Percentiles rank a stretch among this genome's conserved stretches.
phyloP scores from a whole-genome alignment of 1,140 invertebrate genomes.

The Drosophila saltans region DNA sequence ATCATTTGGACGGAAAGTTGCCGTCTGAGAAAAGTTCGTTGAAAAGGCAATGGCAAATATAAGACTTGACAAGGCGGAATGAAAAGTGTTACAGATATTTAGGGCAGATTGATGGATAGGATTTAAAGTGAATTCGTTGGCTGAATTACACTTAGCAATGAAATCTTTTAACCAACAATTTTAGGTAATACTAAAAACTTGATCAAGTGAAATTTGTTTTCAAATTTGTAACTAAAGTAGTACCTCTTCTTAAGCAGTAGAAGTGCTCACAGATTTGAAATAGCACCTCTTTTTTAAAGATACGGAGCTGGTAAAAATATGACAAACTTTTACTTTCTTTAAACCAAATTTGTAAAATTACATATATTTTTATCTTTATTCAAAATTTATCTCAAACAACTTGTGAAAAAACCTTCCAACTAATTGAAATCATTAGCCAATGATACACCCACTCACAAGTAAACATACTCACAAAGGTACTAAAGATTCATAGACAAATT shows the following conservation, averaged over 20 bases:
- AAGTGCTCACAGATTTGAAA: too few species aligned
- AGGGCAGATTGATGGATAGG: constrained; percentile 22
- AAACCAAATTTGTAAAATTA: too few species aligned
- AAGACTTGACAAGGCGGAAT: constrained; percentile 23
- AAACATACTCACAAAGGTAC: constrained; percentile 6
- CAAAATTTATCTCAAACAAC: background rate
- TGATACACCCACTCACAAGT: constrained; percentile 30
- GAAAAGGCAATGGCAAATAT: constrained; percentile 20
- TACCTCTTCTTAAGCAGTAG: too few species aligned
- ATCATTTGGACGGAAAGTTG: constrained; percentile 35
- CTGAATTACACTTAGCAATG: background rate
- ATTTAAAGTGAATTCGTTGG: constrained; percentile 8
- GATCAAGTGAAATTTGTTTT: background rate
- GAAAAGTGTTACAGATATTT: constrained; percentile 22
- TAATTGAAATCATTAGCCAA: constrained; percentile 70
- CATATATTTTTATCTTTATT: background rate
- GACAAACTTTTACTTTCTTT: too few species aligned
- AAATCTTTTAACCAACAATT: background rate
- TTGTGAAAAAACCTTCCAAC: constrained; percentile 43
- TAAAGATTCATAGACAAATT: constrained; percentile 69
- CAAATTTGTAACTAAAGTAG: background rate
- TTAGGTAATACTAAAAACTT: background rate
- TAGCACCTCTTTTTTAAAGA: too few species aligned
- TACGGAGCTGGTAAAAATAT: too few species aligned
- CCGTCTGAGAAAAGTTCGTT: constrained; percentile 20